phyloP scores from a whole-genome alignment of 2,113 vertebrate species.

The Regulus satrapa region DNA sequence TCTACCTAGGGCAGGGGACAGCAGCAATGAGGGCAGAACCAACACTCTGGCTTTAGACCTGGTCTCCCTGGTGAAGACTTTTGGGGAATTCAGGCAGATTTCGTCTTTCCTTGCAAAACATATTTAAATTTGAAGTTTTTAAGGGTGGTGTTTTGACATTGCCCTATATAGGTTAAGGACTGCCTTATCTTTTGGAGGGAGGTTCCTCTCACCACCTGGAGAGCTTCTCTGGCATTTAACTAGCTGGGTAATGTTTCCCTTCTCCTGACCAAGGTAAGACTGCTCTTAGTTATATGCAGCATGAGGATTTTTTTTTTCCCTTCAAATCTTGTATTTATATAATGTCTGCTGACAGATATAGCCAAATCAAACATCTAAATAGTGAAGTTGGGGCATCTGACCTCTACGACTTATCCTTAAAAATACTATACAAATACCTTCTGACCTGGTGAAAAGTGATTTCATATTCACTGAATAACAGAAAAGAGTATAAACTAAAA shows the following conservation, averaged over 20 bases:
- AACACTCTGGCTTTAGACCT: not conserved
- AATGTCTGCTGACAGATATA: not conserved
- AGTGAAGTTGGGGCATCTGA: not conserved
- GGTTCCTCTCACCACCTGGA: not conserved
- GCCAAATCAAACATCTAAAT: slow-evolving; percentile 47
- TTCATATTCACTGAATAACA: slow-evolving; percentile 24
- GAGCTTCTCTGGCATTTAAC: not conserved
- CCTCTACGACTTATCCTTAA: not conserved
- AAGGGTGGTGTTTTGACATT: not conserved
- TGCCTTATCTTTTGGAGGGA: not conserved
- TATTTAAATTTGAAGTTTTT: not conserved
- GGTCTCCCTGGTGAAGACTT: not conserved
- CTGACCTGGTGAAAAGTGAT: not conserved
- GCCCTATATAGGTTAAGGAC: not conserved
- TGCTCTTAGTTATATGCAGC: not conserved
- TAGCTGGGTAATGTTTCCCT: not conserved
- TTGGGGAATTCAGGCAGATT: not conserved
- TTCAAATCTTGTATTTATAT: not conserved
- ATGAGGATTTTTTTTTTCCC: not conserved
- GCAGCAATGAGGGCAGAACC: not conserved
- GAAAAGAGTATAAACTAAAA: slow-evolving; percentile 15
- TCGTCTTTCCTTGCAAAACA: not conserved
- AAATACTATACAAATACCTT: not conserved
- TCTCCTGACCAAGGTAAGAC: not conserved
- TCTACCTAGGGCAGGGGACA: not conserved